These are phyloP conservation scores for Chaitophorus viminalis DNA, from an alignment of 2,888 invertebrate genomes.

Conservation along the genomic window DNA sequence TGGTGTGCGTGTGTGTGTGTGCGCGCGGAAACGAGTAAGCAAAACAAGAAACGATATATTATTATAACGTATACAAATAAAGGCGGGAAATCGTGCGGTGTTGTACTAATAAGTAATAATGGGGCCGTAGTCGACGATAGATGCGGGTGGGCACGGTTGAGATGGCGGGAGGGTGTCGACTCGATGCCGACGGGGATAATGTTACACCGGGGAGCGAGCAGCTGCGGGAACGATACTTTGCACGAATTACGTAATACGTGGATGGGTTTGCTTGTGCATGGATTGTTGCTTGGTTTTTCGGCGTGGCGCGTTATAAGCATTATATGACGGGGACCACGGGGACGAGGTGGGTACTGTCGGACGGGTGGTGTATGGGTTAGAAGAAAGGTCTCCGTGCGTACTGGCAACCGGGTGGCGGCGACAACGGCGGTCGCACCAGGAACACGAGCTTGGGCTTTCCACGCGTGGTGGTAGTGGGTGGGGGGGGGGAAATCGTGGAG, in stretches of 20 bases:
- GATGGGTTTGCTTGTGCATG: slow-evolving; percentile 18
- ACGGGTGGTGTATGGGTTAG: not conserved
- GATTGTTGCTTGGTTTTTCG: slow-evolving; percentile 28
- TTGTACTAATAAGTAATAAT: slow-evolving; percentile 39
- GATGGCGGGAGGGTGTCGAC: not conserved
- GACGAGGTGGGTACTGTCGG: too few species aligned
- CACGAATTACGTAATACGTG: slow-evolving; percentile 24
- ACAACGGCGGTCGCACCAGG: not conserved
- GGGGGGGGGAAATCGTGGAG: too few species aligned
- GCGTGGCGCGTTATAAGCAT: not conserved
- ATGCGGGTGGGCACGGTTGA: not conserved
- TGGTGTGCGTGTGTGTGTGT: too few species aligned
- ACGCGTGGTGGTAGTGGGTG: too few species aligned
- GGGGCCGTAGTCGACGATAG: slow-evolving; percentile 11
- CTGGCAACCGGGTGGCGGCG: not conserved
- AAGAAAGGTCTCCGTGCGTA: too few species aligned
- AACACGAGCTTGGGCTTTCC: too few species aligned
- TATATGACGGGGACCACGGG: not conserved
- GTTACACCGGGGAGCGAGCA: not conserved
- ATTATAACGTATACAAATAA: slow-evolving; percentile 26
- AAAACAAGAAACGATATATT: not conserved
- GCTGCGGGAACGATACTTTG: slow-evolving; percentile 12
- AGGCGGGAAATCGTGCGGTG: slow-evolving; percentile 2
- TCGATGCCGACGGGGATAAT: not conserved
- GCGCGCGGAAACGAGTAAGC: not conserved